phyloP scores from a whole-genome alignment of 2,113 vertebrate genomes.

The Octodon degus region DNA sequence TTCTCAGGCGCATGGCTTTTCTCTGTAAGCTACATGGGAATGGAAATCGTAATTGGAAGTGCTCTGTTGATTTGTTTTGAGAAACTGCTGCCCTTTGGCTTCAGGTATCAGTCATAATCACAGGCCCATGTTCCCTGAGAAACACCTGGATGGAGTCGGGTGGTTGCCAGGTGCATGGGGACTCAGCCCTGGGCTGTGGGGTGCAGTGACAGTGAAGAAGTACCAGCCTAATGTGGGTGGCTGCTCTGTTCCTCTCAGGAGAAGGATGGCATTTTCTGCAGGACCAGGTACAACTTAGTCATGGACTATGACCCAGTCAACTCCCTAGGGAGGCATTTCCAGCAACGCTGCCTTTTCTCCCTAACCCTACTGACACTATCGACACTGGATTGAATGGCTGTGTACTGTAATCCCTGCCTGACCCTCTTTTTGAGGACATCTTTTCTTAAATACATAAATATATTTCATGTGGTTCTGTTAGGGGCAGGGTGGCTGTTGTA shows the following conservation, averaged over 20 bases:
- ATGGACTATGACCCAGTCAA: not conserved
- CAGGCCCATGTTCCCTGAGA: not conserved
- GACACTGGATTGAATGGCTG: not conserved
- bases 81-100: not conserved
- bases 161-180: not conserved
- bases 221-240: not conserved
- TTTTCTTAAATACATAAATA: not conserved
- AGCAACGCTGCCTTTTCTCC: not conserved
- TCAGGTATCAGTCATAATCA: not conserved
- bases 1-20: not conserved
- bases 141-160: not conserved
- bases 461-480: not conserved
- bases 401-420: not conserved
- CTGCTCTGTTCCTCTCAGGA: not conserved
- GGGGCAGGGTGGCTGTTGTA: too few species aligned
- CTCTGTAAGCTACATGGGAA: not conserved
- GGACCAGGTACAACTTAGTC: not conserved
- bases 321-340: not conserved
- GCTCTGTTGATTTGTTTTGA: conserved; percentile 17
- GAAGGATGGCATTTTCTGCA: not conserved
- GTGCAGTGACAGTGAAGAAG: not conserved
- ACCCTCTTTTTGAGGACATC: not conserved
- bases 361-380: not conserved
- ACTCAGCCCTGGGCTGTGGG: not conserved
- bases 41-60: conserved; percentile 2